Percentiles rank a stretch among this genome's conserved stretches.
phyloP scores from a whole-genome alignment of 1,140 invertebrate genomes.

The Pinna nobilis region DNA sequence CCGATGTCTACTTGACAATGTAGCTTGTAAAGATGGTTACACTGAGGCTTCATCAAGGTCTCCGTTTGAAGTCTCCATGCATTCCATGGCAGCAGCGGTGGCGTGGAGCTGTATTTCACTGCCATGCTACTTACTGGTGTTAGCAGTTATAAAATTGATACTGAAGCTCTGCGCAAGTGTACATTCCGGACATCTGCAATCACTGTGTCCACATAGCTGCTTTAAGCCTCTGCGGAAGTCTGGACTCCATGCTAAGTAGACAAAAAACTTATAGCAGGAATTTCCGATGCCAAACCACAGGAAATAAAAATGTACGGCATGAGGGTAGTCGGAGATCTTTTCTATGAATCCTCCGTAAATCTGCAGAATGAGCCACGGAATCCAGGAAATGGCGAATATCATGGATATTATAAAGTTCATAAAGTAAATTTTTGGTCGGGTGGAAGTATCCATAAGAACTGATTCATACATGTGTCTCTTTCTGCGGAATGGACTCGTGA shows the following conservation, averaged over 20 bases:
- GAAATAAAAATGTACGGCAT: constrained; percentile 90
- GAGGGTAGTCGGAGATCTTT: constrained; percentile 80
- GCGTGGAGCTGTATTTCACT: not conserved
- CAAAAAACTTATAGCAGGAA: constrained; percentile 95
- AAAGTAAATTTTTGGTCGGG: constrained; percentile 86
- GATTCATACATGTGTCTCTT: constrained; percentile 81
- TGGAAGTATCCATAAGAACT: constrained; percentile 87
- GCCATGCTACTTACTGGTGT: not conserved
- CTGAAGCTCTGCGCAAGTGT: not conserved
- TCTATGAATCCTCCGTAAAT: constrained; percentile 77
- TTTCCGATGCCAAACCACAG: constrained; percentile 96
- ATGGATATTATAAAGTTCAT: constrained; percentile 95
- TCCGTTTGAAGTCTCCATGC: too few species aligned
- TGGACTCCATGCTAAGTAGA: constrained; percentile 90
- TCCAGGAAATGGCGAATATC: constrained; percentile 93
- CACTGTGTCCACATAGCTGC: constrained; percentile 80
- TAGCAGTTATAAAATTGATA: constrained; percentile 9
- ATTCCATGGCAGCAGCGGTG: too few species aligned
- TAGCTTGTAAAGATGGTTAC: too few species aligned
- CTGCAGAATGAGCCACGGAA: constrained; percentile 88
- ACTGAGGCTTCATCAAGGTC: too few species aligned
- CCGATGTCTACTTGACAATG: too few species aligned
- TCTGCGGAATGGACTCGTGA: constrained; percentile 86
- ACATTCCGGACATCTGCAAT: constrained; percentile 37
- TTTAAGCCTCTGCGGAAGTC: constrained; percentile 91